Conservation (phyloP, 2,113 vertebrate genomes). For the Spea bombifrons region DNA sequence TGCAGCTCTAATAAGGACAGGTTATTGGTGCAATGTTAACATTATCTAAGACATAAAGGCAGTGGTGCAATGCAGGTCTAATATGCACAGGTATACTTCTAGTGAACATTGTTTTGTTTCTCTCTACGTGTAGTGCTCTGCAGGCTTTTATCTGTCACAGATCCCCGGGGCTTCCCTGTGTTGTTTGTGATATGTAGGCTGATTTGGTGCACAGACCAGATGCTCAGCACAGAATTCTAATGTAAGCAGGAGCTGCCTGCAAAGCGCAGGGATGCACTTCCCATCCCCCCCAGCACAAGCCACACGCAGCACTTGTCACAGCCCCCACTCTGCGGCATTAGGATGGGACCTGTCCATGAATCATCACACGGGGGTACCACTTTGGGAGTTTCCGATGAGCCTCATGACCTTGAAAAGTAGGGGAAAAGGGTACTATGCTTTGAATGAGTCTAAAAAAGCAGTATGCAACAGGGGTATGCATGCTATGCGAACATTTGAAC, state of each 20-base stretch:
- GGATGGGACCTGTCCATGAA: conserved; percentile 16
- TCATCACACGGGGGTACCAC: not conserved
- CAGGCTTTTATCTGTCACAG: not conserved
- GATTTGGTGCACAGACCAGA: conserved; percentile 22
- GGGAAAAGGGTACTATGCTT: not conserved
- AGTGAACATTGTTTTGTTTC: not conserved
- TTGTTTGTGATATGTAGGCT: conserved; percentile 15
- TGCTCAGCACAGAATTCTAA: conserved; percentile 27
- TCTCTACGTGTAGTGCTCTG: not conserved
- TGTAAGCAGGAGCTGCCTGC: not conserved
- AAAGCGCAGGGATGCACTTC: not conserved
- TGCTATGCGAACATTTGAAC: not conserved
- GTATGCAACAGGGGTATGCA: not conserved
- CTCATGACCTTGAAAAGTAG: not conserved
- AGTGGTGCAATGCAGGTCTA: not conserved
- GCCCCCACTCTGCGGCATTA: conserved; percentile 18
- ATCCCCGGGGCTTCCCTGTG: conserved; percentile 25
- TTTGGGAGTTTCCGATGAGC: conserved; percentile 15
- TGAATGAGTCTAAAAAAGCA: not conserved
- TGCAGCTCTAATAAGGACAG: no score
- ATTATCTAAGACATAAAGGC: not conserved
- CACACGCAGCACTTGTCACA: conserved; percentile 8
- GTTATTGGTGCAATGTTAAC: not conserved
- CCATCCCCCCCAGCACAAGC: not conserved
- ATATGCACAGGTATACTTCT: not conserved